Conservation (phyloP, 2,888 invertebrate species). For the Trichacis sp. region DNA sequence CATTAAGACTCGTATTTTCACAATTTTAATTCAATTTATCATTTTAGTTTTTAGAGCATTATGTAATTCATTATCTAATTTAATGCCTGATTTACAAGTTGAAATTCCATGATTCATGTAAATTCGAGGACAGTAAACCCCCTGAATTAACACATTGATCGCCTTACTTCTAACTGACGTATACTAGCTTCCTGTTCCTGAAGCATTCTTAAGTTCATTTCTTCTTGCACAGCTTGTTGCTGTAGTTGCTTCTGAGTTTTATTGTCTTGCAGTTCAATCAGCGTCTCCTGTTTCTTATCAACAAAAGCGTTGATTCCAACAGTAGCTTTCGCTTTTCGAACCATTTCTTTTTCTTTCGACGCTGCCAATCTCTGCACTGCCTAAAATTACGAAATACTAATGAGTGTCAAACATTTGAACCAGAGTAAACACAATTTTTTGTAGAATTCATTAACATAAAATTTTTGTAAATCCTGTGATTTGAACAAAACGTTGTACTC, state of each 20-base stretch:
- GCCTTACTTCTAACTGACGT: conserved; percentile 85
- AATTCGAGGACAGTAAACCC: too few species aligned
- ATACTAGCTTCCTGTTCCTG: conserved; percentile 93
- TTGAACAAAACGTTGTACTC: not conserved
- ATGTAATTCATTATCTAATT: too few species aligned
- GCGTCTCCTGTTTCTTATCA: conserved; percentile 69
- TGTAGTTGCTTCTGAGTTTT: conserved; percentile 73
- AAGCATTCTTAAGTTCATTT: conserved; percentile 84
- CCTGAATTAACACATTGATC: not conserved
- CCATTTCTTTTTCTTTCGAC: conserved; percentile 90
- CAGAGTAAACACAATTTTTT: too few species aligned
- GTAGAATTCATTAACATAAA: too few species aligned
- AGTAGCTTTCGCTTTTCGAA: conserved; percentile 81
- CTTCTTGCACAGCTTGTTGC: conserved; percentile 84
- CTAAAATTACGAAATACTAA: conserved; percentile 68
- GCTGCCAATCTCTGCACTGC: conserved; percentile 88
- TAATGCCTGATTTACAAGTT: too few species aligned
- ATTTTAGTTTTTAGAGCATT: too few species aligned
- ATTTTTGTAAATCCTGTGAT: too few species aligned
- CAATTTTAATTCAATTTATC: too few species aligned
- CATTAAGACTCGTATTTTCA: too few species aligned
- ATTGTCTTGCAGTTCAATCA: conserved; percentile 77
- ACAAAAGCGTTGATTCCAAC: conserved; percentile 73
- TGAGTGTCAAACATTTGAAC: too few species aligned
- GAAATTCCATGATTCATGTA: too few species aligned